Conservation (phyloP, 2,113 vertebrate genomes). For the Microtus oregoni region DNA sequence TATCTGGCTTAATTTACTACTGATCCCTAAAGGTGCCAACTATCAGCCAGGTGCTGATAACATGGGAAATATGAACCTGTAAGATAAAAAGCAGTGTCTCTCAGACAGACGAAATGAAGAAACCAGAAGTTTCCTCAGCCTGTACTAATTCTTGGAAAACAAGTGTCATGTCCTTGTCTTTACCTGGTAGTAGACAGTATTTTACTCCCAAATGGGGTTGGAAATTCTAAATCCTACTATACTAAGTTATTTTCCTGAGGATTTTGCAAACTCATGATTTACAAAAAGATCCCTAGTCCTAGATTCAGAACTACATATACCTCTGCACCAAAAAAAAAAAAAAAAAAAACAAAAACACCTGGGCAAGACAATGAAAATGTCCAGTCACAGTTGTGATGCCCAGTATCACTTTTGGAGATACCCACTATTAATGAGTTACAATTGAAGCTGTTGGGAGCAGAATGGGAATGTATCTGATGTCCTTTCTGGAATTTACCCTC, state of each 20-base stretch:
- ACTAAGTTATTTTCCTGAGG: not conserved
- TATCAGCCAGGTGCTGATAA: not conserved
- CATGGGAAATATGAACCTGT: not conserved
- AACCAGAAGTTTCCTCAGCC: not conserved
- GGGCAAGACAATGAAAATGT: not conserved
- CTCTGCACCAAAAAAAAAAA: not conserved
- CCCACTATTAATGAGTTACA: not conserved
- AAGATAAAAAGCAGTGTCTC: not conserved
- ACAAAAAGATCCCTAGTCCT: not conserved
- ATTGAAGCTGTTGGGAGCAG: not conserved
- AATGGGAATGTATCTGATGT: not conserved
- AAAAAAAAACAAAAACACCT: not conserved
- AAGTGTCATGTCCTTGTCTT: not conserved
- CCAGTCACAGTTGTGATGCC: not conserved
- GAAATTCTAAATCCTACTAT: not conserved
- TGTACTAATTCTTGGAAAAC: not conserved
- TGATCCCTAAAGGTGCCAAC: not conserved
- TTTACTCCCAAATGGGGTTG: not conserved
- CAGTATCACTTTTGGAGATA: not conserved
- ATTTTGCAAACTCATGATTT: not conserved
- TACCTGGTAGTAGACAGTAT: not conserved
- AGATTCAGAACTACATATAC: not conserved
- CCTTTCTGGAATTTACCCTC: constrained; percentile 25
- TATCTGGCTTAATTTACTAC: not conserved
- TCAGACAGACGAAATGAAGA: not conserved